phyloP scores from a whole-genome alignment of 2,797 vertebrate species.

The Pantherophis vulpinus region DNA sequence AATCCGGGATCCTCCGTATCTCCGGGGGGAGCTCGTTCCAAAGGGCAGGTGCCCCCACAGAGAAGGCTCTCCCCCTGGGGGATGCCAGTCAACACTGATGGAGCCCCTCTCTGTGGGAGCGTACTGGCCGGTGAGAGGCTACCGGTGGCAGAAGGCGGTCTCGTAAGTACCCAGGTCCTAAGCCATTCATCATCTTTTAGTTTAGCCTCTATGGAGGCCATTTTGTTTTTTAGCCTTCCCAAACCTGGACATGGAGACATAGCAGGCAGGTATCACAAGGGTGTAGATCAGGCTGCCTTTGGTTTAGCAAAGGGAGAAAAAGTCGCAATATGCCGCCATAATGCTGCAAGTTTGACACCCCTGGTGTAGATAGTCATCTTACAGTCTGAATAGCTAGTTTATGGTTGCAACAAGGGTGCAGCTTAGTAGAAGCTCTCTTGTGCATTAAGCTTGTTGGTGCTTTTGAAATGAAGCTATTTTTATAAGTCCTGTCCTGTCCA shows the following conservation, averaged over 20 bases:
- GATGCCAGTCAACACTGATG: too few species aligned
- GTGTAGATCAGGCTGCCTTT: neutral
- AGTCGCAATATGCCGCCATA: too few species aligned
- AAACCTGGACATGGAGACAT: neutral
- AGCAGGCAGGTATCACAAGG: neutral
- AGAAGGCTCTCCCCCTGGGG: too few species aligned
- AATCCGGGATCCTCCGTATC: too few species aligned
- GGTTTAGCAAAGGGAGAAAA: too few species aligned
- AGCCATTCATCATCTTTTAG: neutral
- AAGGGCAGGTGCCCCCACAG: too few species aligned
- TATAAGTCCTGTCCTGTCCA: neutral
- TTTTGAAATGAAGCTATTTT: neutral
- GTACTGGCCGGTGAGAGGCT: too few species aligned
- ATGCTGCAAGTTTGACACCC: too few species aligned
- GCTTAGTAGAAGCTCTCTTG: neutral
- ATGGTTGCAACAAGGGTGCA: neutral
- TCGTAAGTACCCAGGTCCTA: too few species aligned
- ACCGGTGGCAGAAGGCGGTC: too few species aligned
- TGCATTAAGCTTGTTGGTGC: neutral
- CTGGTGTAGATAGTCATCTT: neutral
- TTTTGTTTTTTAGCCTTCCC: neutral
- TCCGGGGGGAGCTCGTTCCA: too few species aligned
- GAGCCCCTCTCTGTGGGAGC: too few species aligned
- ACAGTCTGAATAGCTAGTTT: neutral
- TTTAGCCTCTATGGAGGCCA: neutral